Evolutionary conservation across 2,888 invertebrate species (phyloP).

Genomic region (Micoletzkya japonica): DNA sequence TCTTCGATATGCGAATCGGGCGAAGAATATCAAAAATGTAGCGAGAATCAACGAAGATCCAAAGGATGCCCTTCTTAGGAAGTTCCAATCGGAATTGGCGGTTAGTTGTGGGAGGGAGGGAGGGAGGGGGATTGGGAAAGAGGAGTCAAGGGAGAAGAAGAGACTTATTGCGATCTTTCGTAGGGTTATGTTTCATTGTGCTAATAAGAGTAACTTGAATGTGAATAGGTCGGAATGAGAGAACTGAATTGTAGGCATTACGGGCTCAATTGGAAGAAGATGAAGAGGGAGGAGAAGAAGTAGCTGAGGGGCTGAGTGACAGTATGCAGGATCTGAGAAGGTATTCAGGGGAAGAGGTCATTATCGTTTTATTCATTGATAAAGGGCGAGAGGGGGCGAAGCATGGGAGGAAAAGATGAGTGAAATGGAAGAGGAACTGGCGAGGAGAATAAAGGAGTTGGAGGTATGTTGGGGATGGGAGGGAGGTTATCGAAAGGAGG

Average conservation of each 20-base stretch:
- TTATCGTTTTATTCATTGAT: background rate
- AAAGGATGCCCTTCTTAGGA: slow-evolving; percentile 89
- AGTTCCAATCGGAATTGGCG: slow-evolving; percentile 92
- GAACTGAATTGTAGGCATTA: slow-evolving; percentile 4
- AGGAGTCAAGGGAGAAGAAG: no score
- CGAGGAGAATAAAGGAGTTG: slow-evolving; percentile 31
- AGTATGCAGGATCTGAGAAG: slow-evolving; percentile 29
- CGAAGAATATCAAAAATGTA: slow-evolving; percentile 94
- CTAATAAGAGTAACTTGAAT: background rate
- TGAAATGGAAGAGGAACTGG: slow-evolving; percentile 68
- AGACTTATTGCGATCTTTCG: no score
- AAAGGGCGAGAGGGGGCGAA: slow-evolving; percentile 12
- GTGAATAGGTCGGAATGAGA: background rate
- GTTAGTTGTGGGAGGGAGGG: slow-evolving; percentile 25
- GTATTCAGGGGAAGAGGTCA: background rate
- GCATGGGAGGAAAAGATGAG: slow-evolving; percentile 66
- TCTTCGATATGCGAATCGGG: slow-evolving; percentile 86
- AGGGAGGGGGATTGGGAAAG: no score
- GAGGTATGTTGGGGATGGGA: slow-evolving; percentile 42
- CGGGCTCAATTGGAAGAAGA: slow-evolving; percentile 37
- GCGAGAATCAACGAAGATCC: slow-evolving; percentile 96
- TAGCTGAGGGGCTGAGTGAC: slow-evolving; percentile 18
- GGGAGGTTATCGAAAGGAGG: background rate
- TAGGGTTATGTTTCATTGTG: background rate
- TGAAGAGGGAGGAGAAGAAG: slow-evolving; percentile 40